Evolutionary conservation across 2,113 vertebrate genomes (phyloP), one percentile per base, ranked within the genome.

Genomic region (Bufo gargarizans): DNA sequence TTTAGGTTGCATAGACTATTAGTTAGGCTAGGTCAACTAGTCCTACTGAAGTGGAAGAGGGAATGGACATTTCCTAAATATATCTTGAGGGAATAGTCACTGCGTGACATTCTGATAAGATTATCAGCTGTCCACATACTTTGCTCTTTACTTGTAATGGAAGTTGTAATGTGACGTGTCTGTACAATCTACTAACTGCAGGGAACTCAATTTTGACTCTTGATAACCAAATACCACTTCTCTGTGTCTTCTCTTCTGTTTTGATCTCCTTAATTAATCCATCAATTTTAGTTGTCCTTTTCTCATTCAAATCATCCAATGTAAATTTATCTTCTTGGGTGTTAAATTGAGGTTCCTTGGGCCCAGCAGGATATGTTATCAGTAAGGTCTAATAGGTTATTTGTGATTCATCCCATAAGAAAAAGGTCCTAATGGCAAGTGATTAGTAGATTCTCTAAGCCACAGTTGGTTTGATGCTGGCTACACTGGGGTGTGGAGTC

Each of bases 31-130:
- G 19, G n/a, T 22, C n/a, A 67, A 67, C 65, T 22, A 67, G 8
- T n/a, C 5, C 65, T 22, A 67, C 65, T 10, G 4, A 59, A 22
- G 6, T 22, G 9, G 20, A 22, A n/a, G 65, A 67, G 8, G 65
- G 65, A 67, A 67, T 67, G 65, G 65, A 67, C 65, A 67, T 22
- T 67, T 67, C 65, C 65, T 67, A 67, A 67, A 67, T 67, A 22
- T 67, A 67, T 22, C 65, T 67, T 67, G 20, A 7, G n/a, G 20
- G 65, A 67, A 67, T 67, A n/a, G 20, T 67, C 20, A 67, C 22
- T 67, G 17, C 19, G 59, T 61, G 65, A 67, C 65, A 67, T 67
- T 22, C 20, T 67, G 65, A 67, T 67, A 67, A 67, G 65, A 67
- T 22, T 67, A 22, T 67, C 65, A 22, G 61, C 22, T n/a, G 8